Percentiles rank a stretch among this genome's conserved stretches.
Evolutionary conservation across 2,113 vertebrate species (phyloP).

Genomic region (Bungarus multicinctus): DNA sequence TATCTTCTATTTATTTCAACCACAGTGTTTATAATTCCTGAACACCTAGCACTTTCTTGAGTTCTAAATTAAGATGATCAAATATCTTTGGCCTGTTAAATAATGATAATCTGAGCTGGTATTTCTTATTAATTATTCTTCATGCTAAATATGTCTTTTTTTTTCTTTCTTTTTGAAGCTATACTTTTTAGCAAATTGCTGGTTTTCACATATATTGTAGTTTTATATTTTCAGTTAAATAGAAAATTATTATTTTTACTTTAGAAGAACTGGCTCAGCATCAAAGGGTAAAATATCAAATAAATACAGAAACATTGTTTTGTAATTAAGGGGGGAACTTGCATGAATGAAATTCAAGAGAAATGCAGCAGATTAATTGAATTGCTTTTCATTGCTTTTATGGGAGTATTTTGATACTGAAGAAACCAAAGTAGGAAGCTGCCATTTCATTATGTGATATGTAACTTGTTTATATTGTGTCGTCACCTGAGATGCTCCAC

Average conservation of each 20-base stretch:
- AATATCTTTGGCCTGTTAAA: not conserved
- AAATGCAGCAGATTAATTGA: not conserved
- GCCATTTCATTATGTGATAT: not conserved
- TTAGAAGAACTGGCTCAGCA: not conserved
- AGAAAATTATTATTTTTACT: not conserved
- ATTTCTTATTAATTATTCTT: not conserved
- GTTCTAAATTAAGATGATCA: not conserved
- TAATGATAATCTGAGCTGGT: not conserved
- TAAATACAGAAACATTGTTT: not conserved
- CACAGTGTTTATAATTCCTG: not conserved
- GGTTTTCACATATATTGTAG: not conserved
- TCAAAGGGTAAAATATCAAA: not conserved
- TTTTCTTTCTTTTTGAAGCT: not conserved
- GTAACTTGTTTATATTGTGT: not conserved
- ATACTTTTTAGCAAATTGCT: not conserved
- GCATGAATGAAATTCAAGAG: not conserved
- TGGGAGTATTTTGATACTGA: not conserved
- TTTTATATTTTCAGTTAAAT: not conserved
- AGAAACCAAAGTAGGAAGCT: not conserved
- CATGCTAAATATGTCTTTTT: not conserved
- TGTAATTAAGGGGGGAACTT: not conserved
- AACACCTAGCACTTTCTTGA: not conserved
- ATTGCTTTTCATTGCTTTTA: not conserved
- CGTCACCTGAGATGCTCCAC: not conserved
- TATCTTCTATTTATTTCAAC: not conserved